These are phyloP conservation scores for Sapayoa aenigma DNA, from an alignment of 2,113 vertebrate species.

Conservation along the genomic window DNA sequence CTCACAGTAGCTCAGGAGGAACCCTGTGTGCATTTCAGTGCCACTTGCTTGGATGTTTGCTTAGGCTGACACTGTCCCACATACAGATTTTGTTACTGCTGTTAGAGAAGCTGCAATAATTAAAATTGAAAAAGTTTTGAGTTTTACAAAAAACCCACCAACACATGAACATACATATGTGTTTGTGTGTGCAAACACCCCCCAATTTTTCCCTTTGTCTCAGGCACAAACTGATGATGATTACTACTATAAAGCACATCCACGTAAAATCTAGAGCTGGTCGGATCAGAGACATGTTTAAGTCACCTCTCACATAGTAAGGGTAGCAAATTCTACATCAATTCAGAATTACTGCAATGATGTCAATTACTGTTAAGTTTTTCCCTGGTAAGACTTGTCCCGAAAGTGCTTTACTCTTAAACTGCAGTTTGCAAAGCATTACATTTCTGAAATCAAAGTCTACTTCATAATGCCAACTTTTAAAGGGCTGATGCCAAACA, in stretches of 20 bases:
- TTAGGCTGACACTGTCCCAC: not conserved
- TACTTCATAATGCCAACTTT: not conserved
- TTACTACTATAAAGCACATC: not conserved
- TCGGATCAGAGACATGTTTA: not conserved
- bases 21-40: not conserved
- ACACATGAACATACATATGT: rapidly evolving
- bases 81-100: not conserved
- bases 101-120: not conserved
- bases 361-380: not conserved
- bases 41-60: not conserved
- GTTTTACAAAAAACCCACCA: not conserved
- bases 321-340: not conserved
- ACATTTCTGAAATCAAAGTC: not conserved
- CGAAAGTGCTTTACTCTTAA: not conserved
- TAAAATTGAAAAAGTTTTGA: not conserved
- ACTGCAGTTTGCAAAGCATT: not conserved
- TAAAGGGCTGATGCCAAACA: not conserved
- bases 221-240: not conserved
- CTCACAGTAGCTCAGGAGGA: not conserved
- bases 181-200: no score
- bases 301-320: not conserved
- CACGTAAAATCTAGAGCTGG: not conserved
- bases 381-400: not conserved
- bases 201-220: not conserved
- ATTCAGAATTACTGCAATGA: not conserved